These are phyloP conservation scores for Cyrtonyx montezumae DNA, from an alignment of 2,113 vertebrate species.

Conservation along the genomic window DNA sequence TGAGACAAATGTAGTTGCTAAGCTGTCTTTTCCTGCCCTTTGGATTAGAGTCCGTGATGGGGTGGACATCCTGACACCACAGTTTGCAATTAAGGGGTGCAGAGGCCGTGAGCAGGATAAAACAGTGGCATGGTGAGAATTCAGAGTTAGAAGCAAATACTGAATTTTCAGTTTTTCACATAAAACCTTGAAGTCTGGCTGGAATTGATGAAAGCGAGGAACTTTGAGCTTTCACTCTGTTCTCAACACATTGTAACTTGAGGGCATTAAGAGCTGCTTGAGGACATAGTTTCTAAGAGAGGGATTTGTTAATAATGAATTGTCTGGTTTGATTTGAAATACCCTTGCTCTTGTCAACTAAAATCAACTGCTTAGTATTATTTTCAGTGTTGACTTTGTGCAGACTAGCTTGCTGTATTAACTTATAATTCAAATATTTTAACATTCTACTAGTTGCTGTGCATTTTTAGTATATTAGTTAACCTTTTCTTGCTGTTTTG, in stretches of 20 bases:
- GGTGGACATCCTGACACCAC: accelerated
- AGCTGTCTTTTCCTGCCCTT: not conserved
- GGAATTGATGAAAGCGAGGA: not conserved
- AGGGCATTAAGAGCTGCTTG: not conserved
- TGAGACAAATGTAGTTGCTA: not conserved
- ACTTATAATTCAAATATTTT: not conserved
- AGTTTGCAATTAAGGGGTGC: not conserved
- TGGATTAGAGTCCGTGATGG: not conserved
- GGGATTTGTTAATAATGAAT: not conserved
- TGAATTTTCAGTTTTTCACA: not conserved
- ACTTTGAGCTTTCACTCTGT: not conserved
- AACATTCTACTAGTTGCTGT: not conserved
- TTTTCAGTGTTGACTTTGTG: conserved; percentile 30
- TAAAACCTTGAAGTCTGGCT: not conserved
- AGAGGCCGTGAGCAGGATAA: not conserved
- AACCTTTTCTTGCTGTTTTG: not conserved
- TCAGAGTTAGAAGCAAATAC: not conserved
- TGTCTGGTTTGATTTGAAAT: not conserved
- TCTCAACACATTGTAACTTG: not conserved
- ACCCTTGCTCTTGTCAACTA: not conserved
- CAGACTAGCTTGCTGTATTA: not conserved
- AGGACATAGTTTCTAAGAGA: not conserved
- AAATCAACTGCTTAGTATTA: not conserved
- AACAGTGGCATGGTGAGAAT: not conserved
- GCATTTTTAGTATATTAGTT: not conserved